A percentile compares a stretch with the other conserved stretches of the same genome.
Conservation (phyloP, 2,888 invertebrate species). For the Listrodromus nycthemerus region DNA sequence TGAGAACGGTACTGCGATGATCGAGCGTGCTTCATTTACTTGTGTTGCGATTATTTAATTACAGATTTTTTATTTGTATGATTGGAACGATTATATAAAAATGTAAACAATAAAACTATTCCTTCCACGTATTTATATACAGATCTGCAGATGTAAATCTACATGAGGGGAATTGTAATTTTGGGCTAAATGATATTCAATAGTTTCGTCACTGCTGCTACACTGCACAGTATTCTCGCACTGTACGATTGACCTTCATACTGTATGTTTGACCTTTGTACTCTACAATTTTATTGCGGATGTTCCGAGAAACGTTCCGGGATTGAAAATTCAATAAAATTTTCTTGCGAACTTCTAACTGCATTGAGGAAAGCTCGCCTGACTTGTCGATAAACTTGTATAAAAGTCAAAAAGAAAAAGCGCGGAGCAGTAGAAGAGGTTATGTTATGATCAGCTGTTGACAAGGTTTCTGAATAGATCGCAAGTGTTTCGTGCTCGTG, state of each 20-base stretch:
- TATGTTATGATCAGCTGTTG: conserved; percentile 37
- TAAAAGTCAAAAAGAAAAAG: neutral
- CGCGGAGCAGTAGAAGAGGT: neutral
- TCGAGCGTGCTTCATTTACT: too few species aligned
- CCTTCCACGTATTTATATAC: too few species aligned
- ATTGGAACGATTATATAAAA: too few species aligned
- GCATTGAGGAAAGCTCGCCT: neutral
- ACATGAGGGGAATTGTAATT: neutral
- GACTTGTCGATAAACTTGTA: neutral
- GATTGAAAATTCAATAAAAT: neutral
- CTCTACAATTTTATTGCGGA: neutral
- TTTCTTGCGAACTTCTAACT: neutral
- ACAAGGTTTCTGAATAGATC: neutral
- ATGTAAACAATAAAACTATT: too few species aligned
- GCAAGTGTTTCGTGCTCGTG: neutral
- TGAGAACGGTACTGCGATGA: neutral
- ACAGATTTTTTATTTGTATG: too few species aligned
- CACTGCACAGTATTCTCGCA: neutral
- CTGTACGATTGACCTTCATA: too few species aligned
- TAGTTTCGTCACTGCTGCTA: neutral
- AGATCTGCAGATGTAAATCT: neutral
- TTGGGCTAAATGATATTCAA: neutral
- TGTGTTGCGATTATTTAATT: too few species aligned
- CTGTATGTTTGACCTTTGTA: neutral
- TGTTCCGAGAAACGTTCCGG: neutral